Base-by-base conservation (phyloP, 2,113 vertebrate genomes). In the Strix uralensis region DNA sequence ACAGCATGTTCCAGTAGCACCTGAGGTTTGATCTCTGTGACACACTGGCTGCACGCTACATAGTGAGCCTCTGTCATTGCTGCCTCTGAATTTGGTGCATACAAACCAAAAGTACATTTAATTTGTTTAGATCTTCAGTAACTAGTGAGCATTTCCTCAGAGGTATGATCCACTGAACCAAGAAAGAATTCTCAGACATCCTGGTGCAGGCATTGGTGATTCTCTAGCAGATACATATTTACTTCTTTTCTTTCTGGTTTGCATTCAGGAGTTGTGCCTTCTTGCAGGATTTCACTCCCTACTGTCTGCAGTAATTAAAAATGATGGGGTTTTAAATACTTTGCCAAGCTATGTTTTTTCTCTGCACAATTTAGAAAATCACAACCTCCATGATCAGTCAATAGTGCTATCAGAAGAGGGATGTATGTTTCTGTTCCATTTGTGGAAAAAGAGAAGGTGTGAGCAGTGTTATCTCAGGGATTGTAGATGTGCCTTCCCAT, bases 1-100 rank as follows among this genome's bases (percentile, higher is more conserved):
- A 97, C 95, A 96, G 4, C 49, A 10, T 97, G 96, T 97, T 96
- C 96, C 93, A 95, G 90, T 44, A 80, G 89, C 96, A 96, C 94
- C 93, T 96, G 87, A 96, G 86, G 91, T 92, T 87, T 97, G 89
- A 81, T 94, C 85, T 96, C 80, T 90, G 90, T 83, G 89, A 79
- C 87, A 95, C 42, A 25, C 70, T 93, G 77, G 79, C 65, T 61
- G 46, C 72, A 78, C 1, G 1, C 79, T 62, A 59, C 83, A 81
- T 67, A 73, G 54, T 1, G 8, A 95, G 38, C 61, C 55, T 59
- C 77, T 62, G 6, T 40, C 27, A 7, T 42, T 58, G 34, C 32
- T 8, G 4, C 46, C 82, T 86, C 34, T 71, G 49, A 67, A 34
- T 81, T 84, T 30, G 6, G 34, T 47, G 38, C 25, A 30, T 20